Evolutionary conservation across 2,113 vertebrate genomes (phyloP).

Genomic region (Spizaetus ornatus): DNA sequence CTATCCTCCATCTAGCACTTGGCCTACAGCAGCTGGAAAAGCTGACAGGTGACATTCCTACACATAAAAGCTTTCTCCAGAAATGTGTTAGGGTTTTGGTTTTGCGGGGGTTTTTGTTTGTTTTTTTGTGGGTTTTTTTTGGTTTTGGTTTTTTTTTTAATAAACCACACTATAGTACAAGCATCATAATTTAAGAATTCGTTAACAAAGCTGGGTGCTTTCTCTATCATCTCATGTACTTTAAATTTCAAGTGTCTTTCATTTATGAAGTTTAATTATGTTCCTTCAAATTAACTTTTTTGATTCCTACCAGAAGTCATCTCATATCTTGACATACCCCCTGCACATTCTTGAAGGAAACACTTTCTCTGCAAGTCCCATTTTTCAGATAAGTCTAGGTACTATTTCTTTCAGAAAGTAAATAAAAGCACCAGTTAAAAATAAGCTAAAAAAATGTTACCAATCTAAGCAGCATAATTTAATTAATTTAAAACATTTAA

Average conservation of each 20-base stretch:
- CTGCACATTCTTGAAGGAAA: background rate
- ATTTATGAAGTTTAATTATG: background rate
- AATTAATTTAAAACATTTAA: background rate
- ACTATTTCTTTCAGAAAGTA: background rate
- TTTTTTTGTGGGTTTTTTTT: too few species aligned
- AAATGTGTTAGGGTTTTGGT: background rate
- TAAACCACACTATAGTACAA: background rate
- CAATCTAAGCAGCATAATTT: background rate
- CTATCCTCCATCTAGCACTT: background rate
- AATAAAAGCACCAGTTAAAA: background rate
- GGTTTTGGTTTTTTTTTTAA: background rate
- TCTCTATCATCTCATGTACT: background rate
- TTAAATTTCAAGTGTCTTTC: background rate
- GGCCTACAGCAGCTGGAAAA: background rate
- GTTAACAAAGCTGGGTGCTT: background rate
- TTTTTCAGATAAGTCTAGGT: background rate
- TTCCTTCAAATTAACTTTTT: background rate
- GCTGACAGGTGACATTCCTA: background rate
- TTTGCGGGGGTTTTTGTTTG: too few species aligned
- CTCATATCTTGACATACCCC: background rate
- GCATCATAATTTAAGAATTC: background rate
- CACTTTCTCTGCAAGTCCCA: background rate
- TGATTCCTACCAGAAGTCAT: background rate
- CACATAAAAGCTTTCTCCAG: background rate
- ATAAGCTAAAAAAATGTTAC: background rate